phyloP scores from a whole-genome alignment of 2,797 vertebrate species.

The Mormyrus proboscirostris region DNA sequence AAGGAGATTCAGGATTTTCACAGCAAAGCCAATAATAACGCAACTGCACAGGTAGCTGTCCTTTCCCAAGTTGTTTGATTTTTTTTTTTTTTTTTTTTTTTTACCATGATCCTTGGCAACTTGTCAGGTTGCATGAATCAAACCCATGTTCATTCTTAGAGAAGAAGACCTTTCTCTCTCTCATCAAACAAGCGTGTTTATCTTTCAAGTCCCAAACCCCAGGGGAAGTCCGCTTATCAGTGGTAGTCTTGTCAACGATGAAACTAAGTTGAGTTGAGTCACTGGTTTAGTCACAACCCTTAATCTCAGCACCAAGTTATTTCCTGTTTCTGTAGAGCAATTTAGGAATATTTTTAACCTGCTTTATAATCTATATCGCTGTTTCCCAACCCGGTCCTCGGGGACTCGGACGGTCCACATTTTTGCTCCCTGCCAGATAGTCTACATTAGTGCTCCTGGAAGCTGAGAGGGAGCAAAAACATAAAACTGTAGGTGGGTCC shows the following conservation, averaged over 20 bases:
- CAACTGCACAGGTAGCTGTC: conserved; percentile 53
- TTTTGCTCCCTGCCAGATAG: background rate
- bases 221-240: background rate
- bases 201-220: background rate
- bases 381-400: background rate
- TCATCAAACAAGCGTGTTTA: background rate
- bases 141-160: background rate
- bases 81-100: background rate
- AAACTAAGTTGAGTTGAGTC: background rate
- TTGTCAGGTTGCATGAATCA: background rate
- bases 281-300: background rate
- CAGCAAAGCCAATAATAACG: conserved; percentile 43
- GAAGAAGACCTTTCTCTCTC: background rate
- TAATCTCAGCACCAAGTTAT: background rate
- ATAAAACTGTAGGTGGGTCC: background rate
- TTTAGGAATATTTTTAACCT: background rate
- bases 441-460: background rate
- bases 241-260: background rate
- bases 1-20: conserved; percentile 80
- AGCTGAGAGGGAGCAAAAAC: background rate
- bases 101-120: background rate
- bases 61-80: conserved; percentile 62
- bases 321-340: background rate
- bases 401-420: background rate
- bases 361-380: background rate